phyloP scores from a whole-genome alignment of 2,888 invertebrate species.

The Epinotia bilunana region DNA sequence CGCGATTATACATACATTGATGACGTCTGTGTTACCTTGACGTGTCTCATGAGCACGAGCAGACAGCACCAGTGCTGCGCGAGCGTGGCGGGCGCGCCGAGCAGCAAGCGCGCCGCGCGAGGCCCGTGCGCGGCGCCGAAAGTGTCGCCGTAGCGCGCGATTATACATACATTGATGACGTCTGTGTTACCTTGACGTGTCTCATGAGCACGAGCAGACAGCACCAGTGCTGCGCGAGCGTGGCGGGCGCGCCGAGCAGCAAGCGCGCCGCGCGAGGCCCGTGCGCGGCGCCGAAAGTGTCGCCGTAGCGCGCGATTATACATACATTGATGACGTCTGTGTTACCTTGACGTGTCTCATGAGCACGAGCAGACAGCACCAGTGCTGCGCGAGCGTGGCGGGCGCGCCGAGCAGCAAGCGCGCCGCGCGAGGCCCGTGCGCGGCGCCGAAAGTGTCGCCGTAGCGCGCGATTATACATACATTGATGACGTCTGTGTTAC shows the following conservation, averaged over 20 bases:
- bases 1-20: constrained; percentile 75
- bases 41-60: constrained; percentile 80
- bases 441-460: constrained; percentile 68
- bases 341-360: constrained; percentile 61
- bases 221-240: constrained; percentile 89
- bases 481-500: constrained; percentile 37
- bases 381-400: constrained; percentile 86
- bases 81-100: constrained; percentile 69
- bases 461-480: not conserved
- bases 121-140: constrained; percentile 82
- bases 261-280: constrained; percentile 68
- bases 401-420: constrained; percentile 31
- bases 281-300: constrained; percentile 76
- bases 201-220: constrained; percentile 86
- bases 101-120: constrained; percentile 55
- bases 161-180: not conserved
- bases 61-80: constrained; percentile 90
- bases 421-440: constrained; percentile 77
- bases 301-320: constrained; percentile 27
- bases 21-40: constrained; percentile 47
- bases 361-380: constrained; percentile 89
- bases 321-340: not conserved
- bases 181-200: constrained; percentile 48
- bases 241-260: constrained; percentile 57
- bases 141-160: constrained; percentile 36